Conservation (phyloP, 2,797 vertebrate genomes). For the Poeciliopsis paucimaculata region DNA sequence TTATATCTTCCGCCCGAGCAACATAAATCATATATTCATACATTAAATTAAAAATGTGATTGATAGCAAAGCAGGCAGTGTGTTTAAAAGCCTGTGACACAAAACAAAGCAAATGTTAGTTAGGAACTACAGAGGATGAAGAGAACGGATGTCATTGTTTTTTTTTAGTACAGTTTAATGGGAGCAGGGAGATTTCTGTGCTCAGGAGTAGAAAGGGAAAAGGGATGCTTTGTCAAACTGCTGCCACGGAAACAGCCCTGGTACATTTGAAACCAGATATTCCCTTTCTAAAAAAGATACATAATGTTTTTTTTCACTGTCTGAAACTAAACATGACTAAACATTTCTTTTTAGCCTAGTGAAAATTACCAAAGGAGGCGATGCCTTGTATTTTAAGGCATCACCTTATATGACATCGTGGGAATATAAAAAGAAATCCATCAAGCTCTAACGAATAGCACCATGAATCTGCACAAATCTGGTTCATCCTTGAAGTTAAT, state of each 20-base stretch:
- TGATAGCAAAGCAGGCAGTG: slow-evolving; percentile 73
- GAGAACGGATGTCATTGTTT: slow-evolving; percentile 56
- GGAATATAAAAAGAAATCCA: neutral
- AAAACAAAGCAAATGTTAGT: slow-evolving; percentile 65
- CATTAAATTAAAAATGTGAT: slow-evolving; percentile 84
- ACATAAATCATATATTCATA: slow-evolving; percentile 88
- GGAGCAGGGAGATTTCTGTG: slow-evolving; percentile 32
- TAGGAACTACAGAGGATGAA: slow-evolving; percentile 57
- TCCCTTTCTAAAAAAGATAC: neutral
- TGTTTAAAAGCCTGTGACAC: slow-evolving; percentile 65
- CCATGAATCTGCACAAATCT: neutral
- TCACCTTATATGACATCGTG: neutral
- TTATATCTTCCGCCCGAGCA: slow-evolving; percentile 77
- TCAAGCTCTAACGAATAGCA: neutral
- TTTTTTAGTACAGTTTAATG: slow-evolving; percentile 45
- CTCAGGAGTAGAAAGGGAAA: slow-evolving; percentile 24
- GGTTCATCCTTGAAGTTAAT: neutral
- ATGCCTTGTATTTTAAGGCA: neutral
- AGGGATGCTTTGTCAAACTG: slow-evolving; percentile 32
- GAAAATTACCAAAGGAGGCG: neutral
- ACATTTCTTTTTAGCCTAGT: neutral
- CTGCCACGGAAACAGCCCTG: slow-evolving; percentile 28
- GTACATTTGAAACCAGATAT: neutral
- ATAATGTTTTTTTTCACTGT: neutral
- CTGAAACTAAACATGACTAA: neutral